Base-by-base conservation (phyloP, 2,888 invertebrate species). In the Leptopilina drosophilae region DNA sequence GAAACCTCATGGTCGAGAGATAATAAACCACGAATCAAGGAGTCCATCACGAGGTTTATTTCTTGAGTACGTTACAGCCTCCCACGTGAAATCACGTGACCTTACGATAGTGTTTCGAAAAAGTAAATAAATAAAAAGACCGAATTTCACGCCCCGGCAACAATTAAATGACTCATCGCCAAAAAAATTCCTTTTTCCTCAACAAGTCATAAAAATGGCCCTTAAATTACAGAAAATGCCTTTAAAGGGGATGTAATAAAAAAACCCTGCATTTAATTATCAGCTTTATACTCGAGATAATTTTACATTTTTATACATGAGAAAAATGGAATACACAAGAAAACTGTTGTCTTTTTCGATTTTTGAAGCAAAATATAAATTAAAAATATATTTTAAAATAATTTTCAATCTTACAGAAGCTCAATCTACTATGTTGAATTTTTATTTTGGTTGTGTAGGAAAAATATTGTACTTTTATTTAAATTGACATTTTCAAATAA, bases 31-130 rank as follows among this genome's bases (percentile, higher is more conserved):
- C 49, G 69, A 73, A 49, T 73, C 67, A 46, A 20, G 67, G 15
- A 67, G 49, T 67, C 49, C 67, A 67, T 67, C 67, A 67, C 46
- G 20, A 56, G 20, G 56, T 73, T 73, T 73, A 73, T 73, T 53
- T 73, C 53, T 56, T 12, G 53, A 73, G 9, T 73, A 73, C 75
- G 49, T 81, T 80, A 73, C 33, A 69, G 77, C 81, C 80, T 76
- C 81, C 79, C 73, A 73, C 73, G 33, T 56, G 33, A 33, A 33
- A 78, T 78, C 78, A 79, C 77, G 77, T 33, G 33, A 33, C 33
- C 33, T 33, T 33, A 33, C 2, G 67, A 67, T 46, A 67, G 46
- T 69, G 20, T 69, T 69, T 69, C 69, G 14, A 26, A 49, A 53
- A 69, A 53, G 14, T 69, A 67, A 67, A 67, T 49, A 53, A 69